phyloP scores from a whole-genome alignment of 2,113 vertebrate genomes.

The Dipodomys ordii region DNA sequence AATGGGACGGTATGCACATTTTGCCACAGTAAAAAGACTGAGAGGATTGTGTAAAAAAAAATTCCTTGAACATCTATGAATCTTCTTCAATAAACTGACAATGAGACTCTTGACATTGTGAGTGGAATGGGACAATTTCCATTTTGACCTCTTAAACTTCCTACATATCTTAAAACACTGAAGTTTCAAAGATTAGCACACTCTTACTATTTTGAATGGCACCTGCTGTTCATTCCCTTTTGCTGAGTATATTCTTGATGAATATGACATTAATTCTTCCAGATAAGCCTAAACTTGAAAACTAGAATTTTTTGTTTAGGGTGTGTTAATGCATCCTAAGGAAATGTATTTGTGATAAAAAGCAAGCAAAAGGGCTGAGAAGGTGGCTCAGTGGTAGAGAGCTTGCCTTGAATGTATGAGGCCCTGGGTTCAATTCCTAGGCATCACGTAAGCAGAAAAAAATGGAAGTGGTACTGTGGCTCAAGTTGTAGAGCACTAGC shows the following conservation, averaged over 20 bases:
- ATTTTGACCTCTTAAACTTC: neutral
- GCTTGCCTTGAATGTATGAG: no score
- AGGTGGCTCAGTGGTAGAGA: no score
- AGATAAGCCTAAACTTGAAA: neutral
- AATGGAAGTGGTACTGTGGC: no score
- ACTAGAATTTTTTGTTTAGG: neutral
- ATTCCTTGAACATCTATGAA: neutral
- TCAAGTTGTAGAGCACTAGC: no score
- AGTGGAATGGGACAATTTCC: neutral
- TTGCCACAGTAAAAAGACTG: neutral
- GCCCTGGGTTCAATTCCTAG: no score
- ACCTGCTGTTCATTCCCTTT: neutral
- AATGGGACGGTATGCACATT: neutral
- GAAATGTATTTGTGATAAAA: neutral
- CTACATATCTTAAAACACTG: neutral
- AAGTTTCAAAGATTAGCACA: neutral
- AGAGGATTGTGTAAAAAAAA: neutral
- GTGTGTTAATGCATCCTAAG: no score
- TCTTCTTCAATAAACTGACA: neutral
- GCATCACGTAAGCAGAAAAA: no score
- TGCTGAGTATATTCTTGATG: neutral
- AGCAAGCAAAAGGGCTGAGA: neutral
- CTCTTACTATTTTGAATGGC: neutral
- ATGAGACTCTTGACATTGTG: neutral
- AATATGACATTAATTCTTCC: neutral